Base-by-base conservation (phyloP, 2,888 invertebrate genomes). In the Dione juno region DNA sequence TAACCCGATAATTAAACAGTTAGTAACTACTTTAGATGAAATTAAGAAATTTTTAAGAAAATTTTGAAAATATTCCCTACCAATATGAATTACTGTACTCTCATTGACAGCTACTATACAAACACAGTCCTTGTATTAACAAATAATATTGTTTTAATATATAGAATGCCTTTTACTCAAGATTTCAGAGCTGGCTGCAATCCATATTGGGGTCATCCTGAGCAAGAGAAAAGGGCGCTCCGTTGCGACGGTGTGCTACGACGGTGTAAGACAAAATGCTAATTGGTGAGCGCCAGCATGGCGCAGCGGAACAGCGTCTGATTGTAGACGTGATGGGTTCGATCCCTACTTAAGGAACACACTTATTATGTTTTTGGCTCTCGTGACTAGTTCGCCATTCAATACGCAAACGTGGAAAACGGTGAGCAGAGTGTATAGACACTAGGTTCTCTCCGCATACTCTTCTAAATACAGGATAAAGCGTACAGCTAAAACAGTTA, bases 151-250 rank as follows among this genome's bases (percentile, higher is more conserved):
- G n/a, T n/a, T 14, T 41, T 19, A 40, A 21, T 14, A 2, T 40
- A 41, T 41, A 1, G 1, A 8, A 28, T 61, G 28, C 9, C 6
- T 10, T 8, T 57, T 41, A n/a, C 10, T 67, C n/a, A n/a, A 93
- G 92, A 93, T 85, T 92, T 93, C 80, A 84, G 92, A 74, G 92
- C 92, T 0, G 92, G 92, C 52, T 93, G 92, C 77, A 93, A 93
- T 73, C 90, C 90, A 0, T 93, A 93, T 75, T 88, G 86, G 89
- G 92, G 91, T 5, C 92, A 93, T 50, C 90, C 90, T 0, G 87
- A 92, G 8, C 92, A 92, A 72, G 92, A 93, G 75, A 73, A 80
- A 13, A 83, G 85, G 74, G 87, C 92, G 1, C 74, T 93, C 3
- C 81, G 87, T 35, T 93, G 92, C 75, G 90, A 92, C 43, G 82